These are phyloP conservation scores for Oncorhynchus kisutch DNA, from an alignment of 2,113 vertebrate genomes.

Conservation along the genomic window DNA sequence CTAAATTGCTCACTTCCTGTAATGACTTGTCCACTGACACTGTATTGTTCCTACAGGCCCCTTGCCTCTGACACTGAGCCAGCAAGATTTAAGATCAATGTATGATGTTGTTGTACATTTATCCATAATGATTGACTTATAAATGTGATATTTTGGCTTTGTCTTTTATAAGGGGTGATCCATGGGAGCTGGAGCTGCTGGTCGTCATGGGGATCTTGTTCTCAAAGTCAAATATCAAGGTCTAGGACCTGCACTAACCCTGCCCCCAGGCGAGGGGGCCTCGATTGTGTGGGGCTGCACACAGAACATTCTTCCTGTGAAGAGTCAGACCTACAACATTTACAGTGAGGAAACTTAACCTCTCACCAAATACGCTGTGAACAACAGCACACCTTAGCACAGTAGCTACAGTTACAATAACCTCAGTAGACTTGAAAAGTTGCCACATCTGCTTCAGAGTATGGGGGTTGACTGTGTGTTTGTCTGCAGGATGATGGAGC, in stretches of 20 bases:
- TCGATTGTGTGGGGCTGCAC: conserved; percentile 71
- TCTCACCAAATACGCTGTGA: not conserved
- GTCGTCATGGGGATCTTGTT: conserved; percentile 60
- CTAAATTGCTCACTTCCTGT: not conserved
- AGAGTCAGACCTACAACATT: conserved; percentile 77
- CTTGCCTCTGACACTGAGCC: not conserved
- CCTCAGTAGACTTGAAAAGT: too few species aligned
- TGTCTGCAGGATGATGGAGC: not conserved
- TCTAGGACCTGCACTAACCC: conserved; percentile 84
- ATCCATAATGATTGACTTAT: not conserved
- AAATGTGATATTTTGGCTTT: not conserved
- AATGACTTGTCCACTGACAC: not conserved
- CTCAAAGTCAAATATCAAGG: conserved; percentile 75
- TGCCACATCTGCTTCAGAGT: too few species aligned
- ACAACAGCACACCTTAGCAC: not conserved
- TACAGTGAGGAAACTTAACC: conserved; percentile 71
- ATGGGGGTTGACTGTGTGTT: too few species aligned
- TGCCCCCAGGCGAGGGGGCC: conserved; percentile 70
- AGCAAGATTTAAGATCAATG: not conserved
- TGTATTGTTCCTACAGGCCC: not conserved
- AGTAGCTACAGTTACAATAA: too few species aligned
- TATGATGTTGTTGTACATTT: not conserved
- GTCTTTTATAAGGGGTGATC: conserved; percentile 59
- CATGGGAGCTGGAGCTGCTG: not conserved
- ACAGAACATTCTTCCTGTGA: conserved; percentile 74